phyloP scores from a whole-genome alignment of 2,888 invertebrate species.

The Lissocephala sabroskyi region DNA sequence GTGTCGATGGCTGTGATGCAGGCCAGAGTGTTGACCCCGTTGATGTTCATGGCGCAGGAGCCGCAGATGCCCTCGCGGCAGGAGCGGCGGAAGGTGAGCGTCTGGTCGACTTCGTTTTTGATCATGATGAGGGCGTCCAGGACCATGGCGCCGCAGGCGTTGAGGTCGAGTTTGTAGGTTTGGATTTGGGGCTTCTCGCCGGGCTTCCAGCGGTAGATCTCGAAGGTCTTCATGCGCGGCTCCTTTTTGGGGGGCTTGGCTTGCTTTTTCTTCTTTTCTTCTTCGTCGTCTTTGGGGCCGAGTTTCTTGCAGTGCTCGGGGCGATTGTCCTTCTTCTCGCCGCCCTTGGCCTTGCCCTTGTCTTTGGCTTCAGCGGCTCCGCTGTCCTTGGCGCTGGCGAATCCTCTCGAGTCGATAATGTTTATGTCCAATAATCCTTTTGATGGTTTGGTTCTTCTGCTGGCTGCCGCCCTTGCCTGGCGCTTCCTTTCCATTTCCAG shows the following conservation, averaged over 20 bases:
- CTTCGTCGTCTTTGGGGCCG: neutral
- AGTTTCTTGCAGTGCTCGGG: neutral
- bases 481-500: too few relatives aligned
- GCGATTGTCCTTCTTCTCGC: neutral
- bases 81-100: conserved; percentile 94
- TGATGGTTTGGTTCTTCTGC: too few relatives aligned
- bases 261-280: conserved; percentile 1
- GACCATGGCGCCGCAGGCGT: conserved; percentile 95
- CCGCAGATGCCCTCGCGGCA: conserved; percentile 99
- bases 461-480: too few relatives aligned
- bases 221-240: conserved; percentile 80
- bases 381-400: neutral
- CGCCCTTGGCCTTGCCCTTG: neutral
- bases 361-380: neutral
- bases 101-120: conserved; percentile 94
- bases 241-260: conserved; percentile 12
- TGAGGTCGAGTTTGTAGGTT: conserved; percentile 77
- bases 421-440: too few relatives aligned
- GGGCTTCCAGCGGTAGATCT: conserved; percentile 91
- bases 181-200: conserved; percentile 86
- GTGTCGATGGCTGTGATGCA: conserved; percentile 88
- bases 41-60: conserved; percentile 98
- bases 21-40: conserved; percentile 93
- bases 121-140: conserved; percentile 96
- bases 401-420: neutral